phyloP scores from a whole-genome alignment of 2,113 vertebrate species.

The Pygoscelis antarcticus region DNA sequence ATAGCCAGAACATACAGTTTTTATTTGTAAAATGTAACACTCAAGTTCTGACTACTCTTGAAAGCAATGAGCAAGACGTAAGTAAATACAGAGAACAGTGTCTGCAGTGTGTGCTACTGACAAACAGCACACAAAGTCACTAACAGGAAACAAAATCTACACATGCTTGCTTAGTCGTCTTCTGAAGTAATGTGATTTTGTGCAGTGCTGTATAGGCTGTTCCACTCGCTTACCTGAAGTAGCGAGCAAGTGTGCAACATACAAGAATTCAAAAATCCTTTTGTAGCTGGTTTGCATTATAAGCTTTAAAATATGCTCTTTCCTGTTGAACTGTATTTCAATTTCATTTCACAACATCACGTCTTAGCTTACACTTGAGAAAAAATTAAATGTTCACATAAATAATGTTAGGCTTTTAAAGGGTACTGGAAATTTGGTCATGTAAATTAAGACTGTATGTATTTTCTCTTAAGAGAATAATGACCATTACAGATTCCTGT shows the following conservation, averaged over 20 bases:
- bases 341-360: background rate
- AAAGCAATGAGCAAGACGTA: background rate
- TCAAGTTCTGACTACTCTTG: background rate
- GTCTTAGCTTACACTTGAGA: background rate
- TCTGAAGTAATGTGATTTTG: background rate
- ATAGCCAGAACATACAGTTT: background rate
- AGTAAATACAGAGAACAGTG: background rate
- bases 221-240: background rate
- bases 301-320: background rate
- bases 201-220: background rate
- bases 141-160: background rate
- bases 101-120: background rate
- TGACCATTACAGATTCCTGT: conserved; percentile 1
- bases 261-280: background rate
- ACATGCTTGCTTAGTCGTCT: background rate
- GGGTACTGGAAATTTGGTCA: background rate
- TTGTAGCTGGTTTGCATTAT: background rate
- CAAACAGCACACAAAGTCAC: background rate
- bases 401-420: conserved; percentile 44
- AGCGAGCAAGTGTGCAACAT: background rate
- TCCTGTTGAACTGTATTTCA: background rate
- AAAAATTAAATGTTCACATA: background rate
- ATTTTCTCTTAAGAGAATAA: conserved; percentile 44
- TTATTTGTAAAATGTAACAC: background rate
- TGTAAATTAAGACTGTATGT: conserved; percentile 12